Evolutionary conservation across 1,140 invertebrate species (phyloP).

Genomic region (Aphidius ervi): DNA sequence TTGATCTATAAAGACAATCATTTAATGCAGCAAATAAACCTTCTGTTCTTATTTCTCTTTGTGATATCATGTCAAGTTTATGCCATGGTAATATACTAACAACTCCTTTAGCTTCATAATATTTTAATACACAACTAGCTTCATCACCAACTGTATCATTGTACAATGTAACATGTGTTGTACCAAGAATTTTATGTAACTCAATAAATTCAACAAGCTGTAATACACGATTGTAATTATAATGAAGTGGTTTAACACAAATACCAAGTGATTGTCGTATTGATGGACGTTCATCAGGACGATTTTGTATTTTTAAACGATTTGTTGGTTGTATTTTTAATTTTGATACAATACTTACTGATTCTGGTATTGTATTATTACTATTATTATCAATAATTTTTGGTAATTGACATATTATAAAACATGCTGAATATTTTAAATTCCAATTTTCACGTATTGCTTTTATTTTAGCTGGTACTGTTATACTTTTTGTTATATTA

Average conservation of each 20-base stretch:
- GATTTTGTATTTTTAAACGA: conserved; percentile 54
- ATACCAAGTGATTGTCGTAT: conserved; percentile 62
- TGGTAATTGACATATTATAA: conserved; percentile 75
- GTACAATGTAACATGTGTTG: conserved; percentile 87
- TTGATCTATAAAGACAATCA: conserved; percentile 88
- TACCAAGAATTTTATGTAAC: conserved; percentile 80
- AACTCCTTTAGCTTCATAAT: conserved; percentile 64
- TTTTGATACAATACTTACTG: conserved; percentile 62
- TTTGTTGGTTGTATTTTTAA: conserved; percentile 61
- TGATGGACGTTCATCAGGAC: conserved; percentile 50
- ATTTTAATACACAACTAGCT: conserved; percentile 71
- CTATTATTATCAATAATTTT: conserved; percentile 44
- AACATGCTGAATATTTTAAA: conserved; percentile 86
- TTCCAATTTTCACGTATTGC: conserved; percentile 93
- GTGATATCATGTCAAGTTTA: conserved; percentile 77
- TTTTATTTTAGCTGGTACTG: conserved; percentile 73
- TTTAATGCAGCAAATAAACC: conserved; percentile 88
- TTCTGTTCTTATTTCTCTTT: conserved; percentile 88
- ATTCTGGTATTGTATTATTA: conserved; percentile 50
- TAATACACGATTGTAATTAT: conserved; percentile 75
- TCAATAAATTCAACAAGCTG: conserved; percentile 92
- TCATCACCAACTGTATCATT: conserved; percentile 81
- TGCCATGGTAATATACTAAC: conserved; percentile 85
- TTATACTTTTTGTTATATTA: conserved; percentile 55
- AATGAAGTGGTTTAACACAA: conserved; percentile 93